phyloP scores from a whole-genome alignment of 2,797 vertebrate species.

The Momotus momota region DNA sequence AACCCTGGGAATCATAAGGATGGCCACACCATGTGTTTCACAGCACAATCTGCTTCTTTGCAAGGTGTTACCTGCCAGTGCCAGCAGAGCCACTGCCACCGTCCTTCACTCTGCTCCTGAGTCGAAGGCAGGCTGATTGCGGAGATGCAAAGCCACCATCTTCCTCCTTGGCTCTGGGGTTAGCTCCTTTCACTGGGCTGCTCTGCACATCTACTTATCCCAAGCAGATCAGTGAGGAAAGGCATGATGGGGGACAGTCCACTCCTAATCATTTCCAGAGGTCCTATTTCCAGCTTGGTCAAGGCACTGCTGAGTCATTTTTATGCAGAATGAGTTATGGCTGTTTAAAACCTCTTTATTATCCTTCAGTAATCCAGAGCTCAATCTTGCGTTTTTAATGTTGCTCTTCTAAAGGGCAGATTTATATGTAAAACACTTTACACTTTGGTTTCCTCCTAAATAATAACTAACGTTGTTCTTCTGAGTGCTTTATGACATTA shows the following conservation, averaged over 20 bases:
- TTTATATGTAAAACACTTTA: conserved; percentile 71
- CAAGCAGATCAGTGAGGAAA: not conserved
- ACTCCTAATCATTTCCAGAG: conserved; percentile 46
- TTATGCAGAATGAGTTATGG: conserved; percentile 49
- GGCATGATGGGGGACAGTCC: not conserved
- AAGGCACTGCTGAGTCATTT: conserved; percentile 58
- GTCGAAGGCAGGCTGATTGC: not conserved
- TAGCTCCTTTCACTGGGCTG: not conserved
- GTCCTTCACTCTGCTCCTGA: not conserved
- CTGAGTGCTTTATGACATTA: conserved; percentile 64
- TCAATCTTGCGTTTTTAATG: not conserved
- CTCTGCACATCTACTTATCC: not conserved
- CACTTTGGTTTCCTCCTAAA: conserved; percentile 70
- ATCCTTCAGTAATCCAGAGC: conserved; percentile 39
- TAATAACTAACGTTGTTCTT: conserved; percentile 49
- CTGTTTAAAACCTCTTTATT: conserved; percentile 61
- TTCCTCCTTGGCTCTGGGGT: rapidly evolving
- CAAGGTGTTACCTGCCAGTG: not conserved
- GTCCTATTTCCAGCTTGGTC: conserved; percentile 35
- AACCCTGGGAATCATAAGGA: not conserved
- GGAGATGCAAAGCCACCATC: rapidly evolving
- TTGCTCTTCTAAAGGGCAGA: conserved; percentile 48
- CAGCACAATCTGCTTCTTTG: not conserved
- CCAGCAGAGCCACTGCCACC: not conserved
- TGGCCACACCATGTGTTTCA: rapidly evolving